Conservation (phyloP, 2,888 invertebrate species). For the Calliopum simillimum region DNA sequence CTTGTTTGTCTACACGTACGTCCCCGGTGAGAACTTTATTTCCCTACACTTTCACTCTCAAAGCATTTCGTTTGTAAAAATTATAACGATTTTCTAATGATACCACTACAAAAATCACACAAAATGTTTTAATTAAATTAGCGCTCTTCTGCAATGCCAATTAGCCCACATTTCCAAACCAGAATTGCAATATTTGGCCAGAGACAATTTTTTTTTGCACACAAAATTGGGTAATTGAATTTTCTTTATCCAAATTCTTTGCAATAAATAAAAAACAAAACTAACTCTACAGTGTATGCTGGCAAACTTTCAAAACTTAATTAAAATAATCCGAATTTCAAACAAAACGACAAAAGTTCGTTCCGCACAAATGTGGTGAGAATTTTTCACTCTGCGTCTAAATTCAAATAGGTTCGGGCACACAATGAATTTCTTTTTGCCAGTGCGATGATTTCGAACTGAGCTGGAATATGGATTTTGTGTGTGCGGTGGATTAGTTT, state of each 20-base stretch:
- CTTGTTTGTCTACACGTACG: constrained; percentile 1
- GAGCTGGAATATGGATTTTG: constrained; percentile 28
- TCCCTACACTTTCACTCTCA: not conserved
- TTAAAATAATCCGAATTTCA: too few relatives aligned
- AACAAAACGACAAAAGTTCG: not conserved
- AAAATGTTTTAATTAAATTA: constrained; percentile 36
- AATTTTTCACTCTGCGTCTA: constrained; percentile 25
- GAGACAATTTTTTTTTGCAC: not conserved
- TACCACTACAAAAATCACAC: not conserved
- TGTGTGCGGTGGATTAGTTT: constrained; percentile 13
- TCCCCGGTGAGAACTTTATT: not conserved
- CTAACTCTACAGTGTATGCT: not conserved
- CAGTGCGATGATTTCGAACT: constrained; percentile 28
- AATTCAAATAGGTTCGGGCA: constrained; percentile 25
- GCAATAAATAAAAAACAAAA: not conserved
- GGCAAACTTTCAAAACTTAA: too few relatives aligned
- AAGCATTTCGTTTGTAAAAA: not conserved
- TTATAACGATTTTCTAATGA: not conserved
- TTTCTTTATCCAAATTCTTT: not conserved
- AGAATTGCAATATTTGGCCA: not conserved
- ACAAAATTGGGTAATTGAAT: not conserved
- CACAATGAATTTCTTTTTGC: constrained; percentile 12
- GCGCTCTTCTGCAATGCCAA: constrained; percentile 25
- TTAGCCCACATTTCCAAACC: constrained; percentile 16
- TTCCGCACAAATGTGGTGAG: not conserved